Conservation (phyloP, 1,140 invertebrate species). For the Diprion similis region DNA sequence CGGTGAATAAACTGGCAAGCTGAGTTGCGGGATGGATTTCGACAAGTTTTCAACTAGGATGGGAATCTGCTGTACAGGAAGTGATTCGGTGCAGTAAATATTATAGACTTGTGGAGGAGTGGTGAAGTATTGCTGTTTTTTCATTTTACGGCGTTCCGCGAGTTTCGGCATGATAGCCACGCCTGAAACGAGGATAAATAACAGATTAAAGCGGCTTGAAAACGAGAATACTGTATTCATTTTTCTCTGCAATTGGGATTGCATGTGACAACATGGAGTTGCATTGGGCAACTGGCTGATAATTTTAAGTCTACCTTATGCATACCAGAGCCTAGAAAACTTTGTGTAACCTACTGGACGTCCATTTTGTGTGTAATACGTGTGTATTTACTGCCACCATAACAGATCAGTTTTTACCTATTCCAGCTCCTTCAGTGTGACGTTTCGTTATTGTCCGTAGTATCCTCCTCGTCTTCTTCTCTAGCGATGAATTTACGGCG, state of each 20-base stretch:
- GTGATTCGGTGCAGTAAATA: slow-evolving; percentile 28
- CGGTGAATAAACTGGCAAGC: not conserved
- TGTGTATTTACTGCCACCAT: too few species aligned
- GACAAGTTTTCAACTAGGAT: slow-evolving; percentile 15
- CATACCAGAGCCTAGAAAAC: too few species aligned
- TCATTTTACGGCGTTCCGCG: slow-evolving; percentile 25
- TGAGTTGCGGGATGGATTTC: slow-evolving; percentile 23
- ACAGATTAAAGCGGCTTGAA: too few species aligned
- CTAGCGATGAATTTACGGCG: not conserved
- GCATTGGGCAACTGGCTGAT: too few species aligned
- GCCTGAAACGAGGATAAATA: not conserved
- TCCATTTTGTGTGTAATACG: too few species aligned
- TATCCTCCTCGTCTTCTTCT: slow-evolving; percentile 25
- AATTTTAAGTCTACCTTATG: too few species aligned
- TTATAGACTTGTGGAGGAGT: slow-evolving; percentile 22
- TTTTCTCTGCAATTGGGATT: too few species aligned
- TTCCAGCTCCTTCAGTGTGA: slow-evolving; percentile 11
- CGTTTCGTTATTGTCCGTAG: slow-evolving; percentile 32
- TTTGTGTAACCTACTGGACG: too few species aligned
- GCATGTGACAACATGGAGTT: too few species aligned
- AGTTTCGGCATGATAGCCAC: slow-evolving; percentile 21
- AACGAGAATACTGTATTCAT: too few species aligned
- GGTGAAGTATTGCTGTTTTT: slow-evolving; percentile 15
- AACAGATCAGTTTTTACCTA: not conserved
- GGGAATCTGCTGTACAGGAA: slow-evolving; percentile 18